These are phyloP conservation scores for Ptychadena robeensis DNA, from an alignment of 2,797 vertebrate species.

Conservation along the genomic window DNA sequence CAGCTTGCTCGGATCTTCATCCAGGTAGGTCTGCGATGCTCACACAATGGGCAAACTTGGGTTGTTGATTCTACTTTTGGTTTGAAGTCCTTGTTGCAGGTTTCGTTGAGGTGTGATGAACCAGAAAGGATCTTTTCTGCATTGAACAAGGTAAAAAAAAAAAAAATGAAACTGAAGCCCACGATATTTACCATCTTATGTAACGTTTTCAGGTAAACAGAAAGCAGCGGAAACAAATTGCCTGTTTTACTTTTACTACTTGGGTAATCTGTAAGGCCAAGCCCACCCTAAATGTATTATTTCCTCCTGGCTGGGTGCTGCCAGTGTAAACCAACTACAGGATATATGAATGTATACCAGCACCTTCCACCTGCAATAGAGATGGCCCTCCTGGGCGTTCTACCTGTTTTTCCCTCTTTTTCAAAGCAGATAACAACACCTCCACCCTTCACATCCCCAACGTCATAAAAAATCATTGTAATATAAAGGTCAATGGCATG, in stretches of 20 bases:
- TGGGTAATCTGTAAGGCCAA: background rate
- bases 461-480: no score
- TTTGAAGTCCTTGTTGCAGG: slow-evolving; percentile 41
- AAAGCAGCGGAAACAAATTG: background rate
- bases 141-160: slow-evolving; percentile 13
- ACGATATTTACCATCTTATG: background rate
- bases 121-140: slow-evolving; percentile 44
- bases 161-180: slow-evolving; percentile 20
- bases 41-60: slow-evolving; percentile 67
- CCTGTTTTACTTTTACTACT: background rate
- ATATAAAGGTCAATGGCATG: no score
- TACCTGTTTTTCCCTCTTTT: no score
- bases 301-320: background rate
- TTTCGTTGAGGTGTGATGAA: slow-evolving; percentile 49
- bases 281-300: background rate
- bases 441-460: no score
- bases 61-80: slow-evolving; percentile 55
- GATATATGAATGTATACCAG: no score
- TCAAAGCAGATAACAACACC: no score
- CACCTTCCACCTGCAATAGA: no score
- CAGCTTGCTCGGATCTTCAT: slow-evolving; percentile 78
- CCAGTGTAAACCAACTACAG: background rate
- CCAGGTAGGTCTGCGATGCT: slow-evolving; percentile 72
- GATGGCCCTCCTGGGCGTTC: no score
- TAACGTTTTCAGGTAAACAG: background rate